These are phyloP conservation scores for Parnassius mnemosyne DNA, from an alignment of 2,888 invertebrate species.

Conservation along the genomic window DNA sequence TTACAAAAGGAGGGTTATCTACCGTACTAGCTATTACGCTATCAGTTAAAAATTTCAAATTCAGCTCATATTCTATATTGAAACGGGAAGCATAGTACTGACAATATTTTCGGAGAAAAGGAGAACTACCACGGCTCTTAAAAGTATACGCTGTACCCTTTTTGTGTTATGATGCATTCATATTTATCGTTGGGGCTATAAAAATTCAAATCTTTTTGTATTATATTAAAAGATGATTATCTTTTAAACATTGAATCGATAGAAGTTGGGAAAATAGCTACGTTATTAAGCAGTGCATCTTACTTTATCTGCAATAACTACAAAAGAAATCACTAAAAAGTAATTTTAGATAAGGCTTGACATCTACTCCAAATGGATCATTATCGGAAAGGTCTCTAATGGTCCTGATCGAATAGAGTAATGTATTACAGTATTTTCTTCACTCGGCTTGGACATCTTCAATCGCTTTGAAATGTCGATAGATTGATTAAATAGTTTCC, in stretches of 20 bases:
- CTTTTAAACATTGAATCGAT: constrained; percentile 9
- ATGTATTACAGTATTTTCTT: constrained; percentile 29
- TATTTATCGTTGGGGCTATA: too few species aligned
- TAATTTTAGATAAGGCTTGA: constrained; percentile 23
- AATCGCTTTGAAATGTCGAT: constrained; percentile 32
- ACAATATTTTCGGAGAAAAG: too few species aligned
- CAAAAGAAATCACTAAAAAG: constrained; percentile 22
- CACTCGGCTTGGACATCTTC: constrained; percentile 29
- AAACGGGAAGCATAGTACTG: too few species aligned
- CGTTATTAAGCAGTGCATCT: constrained; percentile 1
- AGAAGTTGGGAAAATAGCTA: constrained; percentile 9
- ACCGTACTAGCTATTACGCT: too few species aligned
- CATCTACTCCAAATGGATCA: constrained; percentile 26
- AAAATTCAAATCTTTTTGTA: too few species aligned
- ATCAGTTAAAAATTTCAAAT: too few species aligned
- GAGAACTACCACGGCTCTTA: too few species aligned
- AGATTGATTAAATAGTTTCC: constrained; percentile 20
- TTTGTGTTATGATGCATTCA: too few species aligned
- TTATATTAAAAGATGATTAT: too few species aligned
- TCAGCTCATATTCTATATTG: too few species aligned
- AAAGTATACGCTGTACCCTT: too few species aligned
- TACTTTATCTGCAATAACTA: constrained; percentile 9
- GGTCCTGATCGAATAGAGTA: constrained; percentile 28
- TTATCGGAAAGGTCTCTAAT: constrained; percentile 31
- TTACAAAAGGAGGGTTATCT: too few species aligned